phyloP scores from a whole-genome alignment of 2,113 vertebrate genomes.

The Donacobius atricapilla region DNA sequence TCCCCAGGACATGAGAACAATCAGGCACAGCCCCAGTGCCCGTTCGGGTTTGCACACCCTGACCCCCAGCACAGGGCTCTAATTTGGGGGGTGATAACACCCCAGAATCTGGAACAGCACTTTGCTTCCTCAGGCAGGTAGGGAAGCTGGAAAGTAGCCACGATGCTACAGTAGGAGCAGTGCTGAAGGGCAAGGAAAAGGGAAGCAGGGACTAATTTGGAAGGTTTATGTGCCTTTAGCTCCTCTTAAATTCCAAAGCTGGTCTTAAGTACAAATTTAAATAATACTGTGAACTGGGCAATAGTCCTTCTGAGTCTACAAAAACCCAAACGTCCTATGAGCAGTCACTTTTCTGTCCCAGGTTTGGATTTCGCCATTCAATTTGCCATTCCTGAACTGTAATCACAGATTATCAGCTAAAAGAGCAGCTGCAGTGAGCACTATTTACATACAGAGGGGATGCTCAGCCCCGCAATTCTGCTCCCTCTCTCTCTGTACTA shows the following conservation, averaged over 20 bases:
- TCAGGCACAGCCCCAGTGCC: background rate
- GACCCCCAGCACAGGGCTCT: background rate
- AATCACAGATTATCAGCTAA: background rate
- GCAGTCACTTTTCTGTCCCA: background rate
- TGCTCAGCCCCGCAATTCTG: background rate
- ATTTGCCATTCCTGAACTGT: conserved; percentile 3
- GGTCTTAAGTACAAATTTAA: conserved; percentile 53
- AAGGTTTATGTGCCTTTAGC: conserved; percentile 50
- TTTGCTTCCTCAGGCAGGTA: background rate
- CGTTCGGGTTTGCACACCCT: background rate
- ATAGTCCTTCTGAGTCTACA: conserved; percentile 15
- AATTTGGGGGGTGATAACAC: accelerated
- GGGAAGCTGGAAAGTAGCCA: conserved; percentile 29
- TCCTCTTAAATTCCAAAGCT: conserved; percentile 14
- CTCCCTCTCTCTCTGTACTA: background rate
- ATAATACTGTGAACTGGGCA: conserved; percentile 8
- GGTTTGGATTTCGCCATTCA: background rate
- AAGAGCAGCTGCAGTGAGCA: background rate
- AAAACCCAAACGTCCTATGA: background rate
- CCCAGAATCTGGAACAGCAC: background rate
- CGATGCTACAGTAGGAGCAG: background rate
- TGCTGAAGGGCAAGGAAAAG: conserved; percentile 45
- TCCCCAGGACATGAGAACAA: background rate
- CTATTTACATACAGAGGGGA: background rate
- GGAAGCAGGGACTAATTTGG: conserved; percentile 49